A percentile compares a stretch with the other conserved stretches of the same genome.
phyloP scores from a whole-genome alignment of 2,797 vertebrate species.

The Rhodeus uyekii region DNA sequence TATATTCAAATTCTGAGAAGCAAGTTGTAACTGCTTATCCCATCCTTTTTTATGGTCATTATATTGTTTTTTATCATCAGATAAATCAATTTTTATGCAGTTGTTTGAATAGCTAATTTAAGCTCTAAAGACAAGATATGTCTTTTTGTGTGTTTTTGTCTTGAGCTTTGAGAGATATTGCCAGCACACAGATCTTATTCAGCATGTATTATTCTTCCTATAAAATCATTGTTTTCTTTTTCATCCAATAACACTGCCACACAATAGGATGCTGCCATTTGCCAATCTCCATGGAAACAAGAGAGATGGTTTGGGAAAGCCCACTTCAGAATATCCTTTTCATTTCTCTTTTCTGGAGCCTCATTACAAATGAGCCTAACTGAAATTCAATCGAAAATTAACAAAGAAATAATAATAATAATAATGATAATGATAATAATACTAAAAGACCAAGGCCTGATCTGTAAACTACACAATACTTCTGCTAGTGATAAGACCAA shows the following conservation, averaged over 20 bases:
- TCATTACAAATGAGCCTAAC: neutral
- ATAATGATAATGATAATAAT: neutral
- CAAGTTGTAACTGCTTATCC: neutral
- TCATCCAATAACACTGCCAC: neutral
- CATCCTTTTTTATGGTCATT: neutral
- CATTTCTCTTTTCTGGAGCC: neutral
- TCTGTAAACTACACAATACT: neutral
- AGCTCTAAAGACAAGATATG: neutral
- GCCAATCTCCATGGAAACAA: slow-evolving; percentile 43
- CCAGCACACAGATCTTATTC: neutral
- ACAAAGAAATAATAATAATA: neutral
- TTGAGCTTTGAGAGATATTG: neutral
- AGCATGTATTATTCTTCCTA: neutral
- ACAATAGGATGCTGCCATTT: slow-evolving; percentile 2
- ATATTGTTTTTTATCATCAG: neutral
- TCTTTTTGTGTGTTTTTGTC: neutral
- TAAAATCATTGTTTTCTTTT: slow-evolving; percentile 19
- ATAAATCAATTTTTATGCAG: neutral
- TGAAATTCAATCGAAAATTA: neutral
- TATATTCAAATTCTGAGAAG: neutral
- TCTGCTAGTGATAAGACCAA: neutral
- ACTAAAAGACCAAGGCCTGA: neutral
- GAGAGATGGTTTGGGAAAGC: neutral
- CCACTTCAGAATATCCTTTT: neutral
- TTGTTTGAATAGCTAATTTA: neutral